phyloP scores from a whole-genome alignment of 2,113 vertebrate genomes.

The Hydrolagus affinis region DNA sequence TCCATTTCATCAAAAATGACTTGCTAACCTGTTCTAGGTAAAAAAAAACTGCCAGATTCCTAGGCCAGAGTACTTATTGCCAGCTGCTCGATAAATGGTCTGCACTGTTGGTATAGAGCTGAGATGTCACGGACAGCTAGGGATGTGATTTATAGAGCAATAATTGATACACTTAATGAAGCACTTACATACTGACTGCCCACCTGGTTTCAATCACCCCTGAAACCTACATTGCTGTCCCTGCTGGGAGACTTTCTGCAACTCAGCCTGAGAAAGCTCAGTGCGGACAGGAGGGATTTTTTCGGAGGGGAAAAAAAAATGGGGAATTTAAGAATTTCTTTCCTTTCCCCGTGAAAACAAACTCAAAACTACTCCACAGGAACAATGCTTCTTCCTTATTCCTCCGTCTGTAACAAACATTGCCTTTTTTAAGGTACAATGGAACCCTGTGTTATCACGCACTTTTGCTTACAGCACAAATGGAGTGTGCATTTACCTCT shows the following conservation, averaged over 20 bases:
- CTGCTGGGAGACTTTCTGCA: slow-evolving; percentile 18
- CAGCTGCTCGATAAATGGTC: slow-evolving; percentile 27
- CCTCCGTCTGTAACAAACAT: neutral
- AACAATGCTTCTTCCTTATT: neutral
- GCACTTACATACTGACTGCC: slow-evolving; percentile 29
- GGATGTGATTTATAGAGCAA: slow-evolving; percentile 25
- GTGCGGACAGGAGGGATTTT: neutral
- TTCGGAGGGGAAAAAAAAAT: neutral
- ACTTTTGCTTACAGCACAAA: too few relatives aligned
- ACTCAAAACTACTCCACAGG: neutral
- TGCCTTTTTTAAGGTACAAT: neutral
- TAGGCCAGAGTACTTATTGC: slow-evolving; percentile 6
- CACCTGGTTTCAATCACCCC: slow-evolving; percentile 30
- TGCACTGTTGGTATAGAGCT: slow-evolving; percentile 18
- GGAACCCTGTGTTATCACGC: too few relatives aligned
- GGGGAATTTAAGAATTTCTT: slow-evolving; percentile 1
- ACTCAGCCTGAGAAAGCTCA: slow-evolving; percentile 6
- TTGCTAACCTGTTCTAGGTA: slow-evolving; percentile 15
- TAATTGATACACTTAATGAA: slow-evolving; percentile 31
- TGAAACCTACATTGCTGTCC: slow-evolving; percentile 30
- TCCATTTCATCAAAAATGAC: slow-evolving; percentile 10
- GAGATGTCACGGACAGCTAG: neutral
- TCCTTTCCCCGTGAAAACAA: neutral
- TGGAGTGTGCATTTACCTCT: too few relatives aligned
- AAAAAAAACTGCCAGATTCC: neutral